Conservation (phyloP, 2,797 vertebrate species). For the Sebastolobus altivelis region DNA sequence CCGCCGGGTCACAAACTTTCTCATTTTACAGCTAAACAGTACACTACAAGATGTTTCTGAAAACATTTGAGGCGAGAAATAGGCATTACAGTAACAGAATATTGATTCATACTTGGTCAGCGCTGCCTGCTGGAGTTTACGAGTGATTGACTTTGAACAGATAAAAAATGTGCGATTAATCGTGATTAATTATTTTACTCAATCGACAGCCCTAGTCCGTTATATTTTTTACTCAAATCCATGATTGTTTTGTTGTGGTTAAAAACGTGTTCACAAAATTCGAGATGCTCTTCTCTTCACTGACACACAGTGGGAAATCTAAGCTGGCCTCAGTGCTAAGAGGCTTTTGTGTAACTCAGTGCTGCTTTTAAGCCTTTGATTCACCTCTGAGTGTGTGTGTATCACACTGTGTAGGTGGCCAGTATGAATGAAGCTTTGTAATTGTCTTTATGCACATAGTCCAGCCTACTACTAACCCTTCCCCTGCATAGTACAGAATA, state of each 20-base stretch:
- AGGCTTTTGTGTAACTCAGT: slow-evolving; percentile 8
- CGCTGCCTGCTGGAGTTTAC: too few relatives aligned
- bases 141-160: too few relatives aligned
- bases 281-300: background rate
- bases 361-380: slow-evolving; percentile 18
- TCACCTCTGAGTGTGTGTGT: slow-evolving; percentile 16
- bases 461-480: background rate
- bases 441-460: slow-evolving; percentile 22
- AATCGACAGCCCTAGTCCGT: too few relatives aligned
- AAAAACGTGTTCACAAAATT: too few relatives aligned
- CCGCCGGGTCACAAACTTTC: too few relatives aligned
- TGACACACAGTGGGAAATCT: background rate
- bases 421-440: slow-evolving; percentile 11
- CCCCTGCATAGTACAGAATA: background rate
- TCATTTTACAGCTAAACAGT: too few relatives aligned
- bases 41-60: too few relatives aligned
- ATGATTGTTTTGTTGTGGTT: background rate
- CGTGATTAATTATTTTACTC: too few relatives aligned
- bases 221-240: background rate
- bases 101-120: too few relatives aligned
- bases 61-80: too few relatives aligned
- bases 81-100: too few relatives aligned
- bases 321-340: background rate
- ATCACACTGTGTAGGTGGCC: slow-evolving; percentile 29
- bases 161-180: too few relatives aligned